These are phyloP conservation scores for Ochlodes sylvanus DNA, from an alignment of 2,888 invertebrate genomes.

Conservation along the genomic window DNA sequence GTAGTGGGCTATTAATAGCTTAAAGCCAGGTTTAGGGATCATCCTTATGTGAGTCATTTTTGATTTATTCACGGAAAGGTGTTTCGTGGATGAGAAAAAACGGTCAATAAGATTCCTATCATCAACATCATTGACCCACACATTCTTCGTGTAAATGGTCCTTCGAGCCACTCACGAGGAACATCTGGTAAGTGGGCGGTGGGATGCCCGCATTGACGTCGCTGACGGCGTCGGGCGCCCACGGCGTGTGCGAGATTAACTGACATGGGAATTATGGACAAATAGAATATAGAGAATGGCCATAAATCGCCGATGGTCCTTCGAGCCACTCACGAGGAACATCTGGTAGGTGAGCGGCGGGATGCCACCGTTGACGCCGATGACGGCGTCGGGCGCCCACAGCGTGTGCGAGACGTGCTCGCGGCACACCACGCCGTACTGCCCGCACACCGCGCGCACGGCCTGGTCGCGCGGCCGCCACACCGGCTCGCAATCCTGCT, in stretches of 20 bases:
- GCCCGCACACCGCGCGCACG: conserved; percentile 82
- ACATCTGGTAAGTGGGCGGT: conserved; percentile 89
- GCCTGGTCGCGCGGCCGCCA: conserved; percentile 87
- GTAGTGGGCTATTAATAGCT: too few relatives aligned
- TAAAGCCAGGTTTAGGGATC: too few relatives aligned
- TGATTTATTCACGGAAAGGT: too few relatives aligned
- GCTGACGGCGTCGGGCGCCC: conserved; percentile 88
- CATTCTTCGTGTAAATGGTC: too few relatives aligned
- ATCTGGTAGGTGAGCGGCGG: conserved; percentile 90
- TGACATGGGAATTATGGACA: conserved; percentile 60
- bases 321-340: conserved; percentile 84
- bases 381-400: conserved; percentile 88
- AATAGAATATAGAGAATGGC: too few relatives aligned
- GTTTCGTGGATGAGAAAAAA: too few relatives aligned
- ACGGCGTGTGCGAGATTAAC: conserved; percentile 89
- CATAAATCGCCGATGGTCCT: too few relatives aligned
- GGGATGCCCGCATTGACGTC: conserved; percentile 89
- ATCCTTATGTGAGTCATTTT: too few relatives aligned
- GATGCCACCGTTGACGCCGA: conserved; percentile 88
- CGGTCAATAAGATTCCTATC: too few relatives aligned
- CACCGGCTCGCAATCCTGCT: conserved; percentile 90
- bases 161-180: conserved; percentile 78
- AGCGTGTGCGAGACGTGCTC: conserved; percentile 90
- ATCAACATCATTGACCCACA: too few relatives aligned
- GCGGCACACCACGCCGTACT: conserved; percentile 80